These are phyloP conservation scores for Scolanthus callimorphus DNA, from an alignment of 92 coral and sea anemone genomes.

Conservation along the genomic window DNA sequence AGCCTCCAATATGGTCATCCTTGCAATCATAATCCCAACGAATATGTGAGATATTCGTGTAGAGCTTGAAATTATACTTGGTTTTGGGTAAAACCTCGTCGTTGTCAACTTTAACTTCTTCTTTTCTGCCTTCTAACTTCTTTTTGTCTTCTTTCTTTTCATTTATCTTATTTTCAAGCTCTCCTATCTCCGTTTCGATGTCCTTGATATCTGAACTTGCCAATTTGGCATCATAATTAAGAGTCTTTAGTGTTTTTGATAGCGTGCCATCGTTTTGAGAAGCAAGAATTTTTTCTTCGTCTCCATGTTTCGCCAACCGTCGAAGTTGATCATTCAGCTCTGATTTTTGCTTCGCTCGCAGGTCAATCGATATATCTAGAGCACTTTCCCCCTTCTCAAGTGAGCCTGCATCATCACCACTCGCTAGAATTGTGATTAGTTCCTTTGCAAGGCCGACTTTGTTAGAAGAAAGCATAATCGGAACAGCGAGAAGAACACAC, in stretches of 20 bases:
- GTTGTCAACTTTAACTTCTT: conserved; percentile 38
- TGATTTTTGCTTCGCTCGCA: conserved; percentile 25
- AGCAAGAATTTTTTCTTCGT: conserved; percentile 16
- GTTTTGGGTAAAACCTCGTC: conserved; percentile 82
- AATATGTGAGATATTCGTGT: conserved; percentile 79
- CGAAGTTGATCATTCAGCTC: conserved; percentile 34
- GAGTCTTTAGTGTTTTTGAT: conserved; percentile 19
- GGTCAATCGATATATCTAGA: conserved; percentile 1
- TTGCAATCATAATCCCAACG: conserved; percentile 93
- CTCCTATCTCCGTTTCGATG: conserved; percentile 56
- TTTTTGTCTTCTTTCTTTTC: conserved; percentile 46
- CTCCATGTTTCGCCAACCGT: conserved; percentile 36
- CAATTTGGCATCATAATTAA: conserved; percentile 45
- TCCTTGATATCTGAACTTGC: conserved; percentile 53
- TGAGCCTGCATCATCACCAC: conserved; percentile 73
- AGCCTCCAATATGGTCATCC: conserved; percentile 82
- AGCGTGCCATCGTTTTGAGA: conserved; percentile 25
- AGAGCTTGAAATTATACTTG: conserved; percentile 88
- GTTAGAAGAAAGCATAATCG: conserved; percentile 40
- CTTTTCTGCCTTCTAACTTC: conserved; percentile 32
- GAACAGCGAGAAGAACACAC: too few species aligned
- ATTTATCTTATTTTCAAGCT: conserved; percentile 39
- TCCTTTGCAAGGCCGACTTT: conserved; percentile 45
- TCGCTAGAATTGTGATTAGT: conserved; percentile 72
- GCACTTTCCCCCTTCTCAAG: conserved; percentile 35